Evolutionary conservation across 2,797 vertebrate genomes (phyloP).

Genomic region (Ficedula albicollis): DNA sequence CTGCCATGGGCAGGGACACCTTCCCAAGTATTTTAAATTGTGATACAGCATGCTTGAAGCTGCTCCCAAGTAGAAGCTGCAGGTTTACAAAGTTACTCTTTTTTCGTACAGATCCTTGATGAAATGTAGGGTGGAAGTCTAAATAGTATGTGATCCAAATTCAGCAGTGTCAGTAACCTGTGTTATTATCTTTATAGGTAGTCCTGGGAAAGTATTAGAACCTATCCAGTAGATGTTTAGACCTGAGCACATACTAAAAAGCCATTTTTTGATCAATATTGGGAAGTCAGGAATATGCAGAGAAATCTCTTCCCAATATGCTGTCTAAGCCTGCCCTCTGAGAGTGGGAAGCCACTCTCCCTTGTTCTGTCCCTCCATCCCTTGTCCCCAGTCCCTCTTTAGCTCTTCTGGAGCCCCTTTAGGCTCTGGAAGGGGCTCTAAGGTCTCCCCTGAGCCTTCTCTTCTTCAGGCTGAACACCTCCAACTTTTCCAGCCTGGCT

Average conservation of each 20-base stretch:
- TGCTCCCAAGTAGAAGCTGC: background rate
- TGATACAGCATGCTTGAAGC: background rate
- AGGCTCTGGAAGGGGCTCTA: fast-evolving
- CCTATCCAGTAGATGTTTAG: background rate
- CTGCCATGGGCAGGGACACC: background rate
- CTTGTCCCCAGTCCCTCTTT: background rate
- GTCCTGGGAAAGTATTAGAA: background rate
- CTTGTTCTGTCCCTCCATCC: fast-evolving
- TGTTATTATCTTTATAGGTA: background rate
- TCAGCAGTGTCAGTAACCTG: background rate
- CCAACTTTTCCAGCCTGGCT: background rate
- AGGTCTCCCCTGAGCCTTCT: background rate
- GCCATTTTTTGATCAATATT: background rate
- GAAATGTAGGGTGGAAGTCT: background rate
- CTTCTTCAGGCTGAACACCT: background rate
- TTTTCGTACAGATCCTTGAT: background rate
- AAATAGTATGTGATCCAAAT: background rate
- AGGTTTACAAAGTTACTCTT: background rate
- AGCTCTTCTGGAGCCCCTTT: background rate
- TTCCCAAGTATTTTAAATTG: background rate
- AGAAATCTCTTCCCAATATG: background rate
- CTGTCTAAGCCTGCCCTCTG: background rate
- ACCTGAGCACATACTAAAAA: background rate
- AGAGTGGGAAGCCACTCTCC: background rate
- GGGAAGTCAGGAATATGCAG: background rate